These are phyloP conservation scores for Ammospiza nelsoni DNA, from an alignment of 2,113 vertebrate genomes.

Conservation along the genomic window DNA sequence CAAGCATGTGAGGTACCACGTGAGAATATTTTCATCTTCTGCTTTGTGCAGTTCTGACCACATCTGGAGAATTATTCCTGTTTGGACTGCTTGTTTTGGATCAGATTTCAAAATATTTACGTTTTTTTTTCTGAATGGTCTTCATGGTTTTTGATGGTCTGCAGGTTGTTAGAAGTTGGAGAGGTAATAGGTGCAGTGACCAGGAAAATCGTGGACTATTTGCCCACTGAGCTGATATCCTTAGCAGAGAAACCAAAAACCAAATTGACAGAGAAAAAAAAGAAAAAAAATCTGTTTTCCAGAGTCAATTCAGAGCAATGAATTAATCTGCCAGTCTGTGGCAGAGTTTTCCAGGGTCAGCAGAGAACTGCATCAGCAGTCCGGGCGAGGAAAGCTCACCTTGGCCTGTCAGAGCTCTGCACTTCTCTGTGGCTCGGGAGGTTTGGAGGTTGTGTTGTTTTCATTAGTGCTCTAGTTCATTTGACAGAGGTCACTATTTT, in stretches of 20 bases:
- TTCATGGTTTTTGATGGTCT: neutral
- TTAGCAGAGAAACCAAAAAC: neutral
- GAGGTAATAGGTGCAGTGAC: neutral
- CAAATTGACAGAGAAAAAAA: neutral
- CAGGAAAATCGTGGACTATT: neutral
- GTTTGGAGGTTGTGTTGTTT: neutral
- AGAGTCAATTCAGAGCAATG: neutral
- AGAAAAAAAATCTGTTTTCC: neutral
- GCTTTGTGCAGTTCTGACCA: neutral
- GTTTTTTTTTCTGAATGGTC: neutral
- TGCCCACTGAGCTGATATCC: neutral
- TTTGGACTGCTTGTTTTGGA: neutral
- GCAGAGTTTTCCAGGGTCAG: neutral
- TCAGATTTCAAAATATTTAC: neutral
- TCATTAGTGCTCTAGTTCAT: neutral
- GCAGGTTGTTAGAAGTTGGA: neutral
- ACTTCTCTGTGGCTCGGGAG: neutral
- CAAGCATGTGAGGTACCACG: neutral
- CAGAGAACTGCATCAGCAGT: neutral
- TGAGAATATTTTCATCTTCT: neutral
- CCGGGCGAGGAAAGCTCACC: neutral
- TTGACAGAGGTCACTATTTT: neutral
- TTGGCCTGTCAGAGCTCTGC: neutral
- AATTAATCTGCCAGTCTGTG: neutral
- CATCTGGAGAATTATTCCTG: neutral